These are phyloP conservation scores for Microchirus variegatus DNA, from an alignment of 2,797 vertebrate genomes.

Conservation along the genomic window DNA sequence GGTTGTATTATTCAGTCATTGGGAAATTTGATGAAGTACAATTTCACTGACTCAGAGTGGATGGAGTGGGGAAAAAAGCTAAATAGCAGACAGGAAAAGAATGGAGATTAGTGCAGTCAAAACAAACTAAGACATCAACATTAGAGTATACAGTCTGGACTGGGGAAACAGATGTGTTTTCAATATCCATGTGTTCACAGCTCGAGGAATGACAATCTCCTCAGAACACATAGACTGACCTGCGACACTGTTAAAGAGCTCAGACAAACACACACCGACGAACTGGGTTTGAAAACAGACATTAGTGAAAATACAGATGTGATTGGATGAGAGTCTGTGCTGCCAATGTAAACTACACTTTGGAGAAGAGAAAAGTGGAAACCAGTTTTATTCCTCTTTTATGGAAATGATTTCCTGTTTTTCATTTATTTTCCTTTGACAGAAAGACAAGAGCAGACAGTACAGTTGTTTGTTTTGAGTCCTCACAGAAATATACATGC, in stretches of 20 bases:
- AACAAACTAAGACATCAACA: too few species aligned
- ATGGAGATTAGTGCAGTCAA: too few species aligned
- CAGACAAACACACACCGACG: not conserved
- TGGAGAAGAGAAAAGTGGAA: not conserved
- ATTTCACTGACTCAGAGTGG: too few species aligned
- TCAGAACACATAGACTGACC: not conserved
- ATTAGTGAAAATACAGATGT: conserved; percentile 5
- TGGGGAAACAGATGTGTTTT: not conserved
- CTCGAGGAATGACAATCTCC: not conserved
- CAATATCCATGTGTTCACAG: not conserved
- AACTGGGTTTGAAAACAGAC: not conserved
- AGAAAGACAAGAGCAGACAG: not conserved
- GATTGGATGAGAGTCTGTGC: not conserved
- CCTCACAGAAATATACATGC: too few species aligned
- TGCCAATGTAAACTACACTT: not conserved
- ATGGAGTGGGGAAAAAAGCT: too few species aligned
- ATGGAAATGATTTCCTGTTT: not conserved
- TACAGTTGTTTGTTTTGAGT: too few species aligned
- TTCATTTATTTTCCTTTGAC: not conserved
- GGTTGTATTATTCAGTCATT: too few species aligned
- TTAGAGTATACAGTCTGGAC: not conserved
- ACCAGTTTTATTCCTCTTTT: not conserved
- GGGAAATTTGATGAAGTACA: too few species aligned
- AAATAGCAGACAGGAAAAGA: too few species aligned
- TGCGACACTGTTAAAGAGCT: too few species aligned